Evolutionary conservation across 2,888 invertebrate genomes (phyloP), one percentile per base, ranked within the genome.

Genomic region (Isotomurus palustris): DNA sequence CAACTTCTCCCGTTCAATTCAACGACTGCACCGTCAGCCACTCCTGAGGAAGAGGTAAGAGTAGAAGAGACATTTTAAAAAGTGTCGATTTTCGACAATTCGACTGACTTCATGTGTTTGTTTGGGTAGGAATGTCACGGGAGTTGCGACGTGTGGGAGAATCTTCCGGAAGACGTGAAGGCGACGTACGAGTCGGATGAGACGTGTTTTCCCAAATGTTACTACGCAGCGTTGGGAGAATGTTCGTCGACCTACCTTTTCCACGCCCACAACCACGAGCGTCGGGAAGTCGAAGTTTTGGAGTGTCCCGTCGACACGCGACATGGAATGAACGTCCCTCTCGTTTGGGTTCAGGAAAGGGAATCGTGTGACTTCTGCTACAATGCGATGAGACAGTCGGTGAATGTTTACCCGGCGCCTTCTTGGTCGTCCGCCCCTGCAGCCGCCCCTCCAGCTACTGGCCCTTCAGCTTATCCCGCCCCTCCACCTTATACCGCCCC

Each of bases 361-460:
- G 47, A 47, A 25, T n/a, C 47, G 4, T 47, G 47, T 19, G 47
- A 47, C 19, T 47, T 47, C 47, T 47, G 47, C 47, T 47, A 47
- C 28, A 47, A 47, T 25, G 47, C 47, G 24, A 27, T 3, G 27
- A 47, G 25, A 8, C n/a, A n/a, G n/a, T n/a, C n/a, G n/a, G n/a
- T n/a, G n/a, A n/a, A n/a, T n/a, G n/a, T n/a, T n/a, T n/a, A n/a
- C n/a, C n/a, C n/a, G n/a, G n/a, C n/a, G n/a, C n/a, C n/a, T n/a
- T n/a, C n/a, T n/a, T n/a, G n/a, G n/a, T n/a, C n/a, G n/a, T n/a
- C n/a, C n/a, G n/a, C n/a, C n/a, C n/a, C n/a, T n/a, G n/a, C n/a
- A n/a, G n/a, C n/a, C n/a, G n/a, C n/a, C n/a, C n/a, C n/a, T n/a
- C n/a, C n/a, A n/a, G n/a, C n/a, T n/a, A n/a, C n/a, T n/a, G n/a